Evolutionary conservation across 1,140 invertebrate species (phyloP).

Genomic region (Macrobrachium rosenbergii): DNA sequence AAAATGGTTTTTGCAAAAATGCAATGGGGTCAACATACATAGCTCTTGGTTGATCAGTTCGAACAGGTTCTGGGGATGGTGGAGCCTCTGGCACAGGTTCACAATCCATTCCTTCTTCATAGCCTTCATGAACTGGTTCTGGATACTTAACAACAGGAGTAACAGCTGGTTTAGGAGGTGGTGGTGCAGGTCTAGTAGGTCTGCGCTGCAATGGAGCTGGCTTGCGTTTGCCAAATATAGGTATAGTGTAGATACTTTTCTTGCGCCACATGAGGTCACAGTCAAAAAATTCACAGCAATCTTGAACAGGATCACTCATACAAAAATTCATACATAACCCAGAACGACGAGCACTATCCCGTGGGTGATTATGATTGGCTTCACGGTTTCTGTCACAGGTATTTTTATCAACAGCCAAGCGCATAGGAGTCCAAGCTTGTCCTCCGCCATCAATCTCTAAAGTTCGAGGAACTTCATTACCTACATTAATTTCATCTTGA

Average conservation of each 20-base stretch:
- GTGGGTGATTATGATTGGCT: not conserved
- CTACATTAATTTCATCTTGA: constrained; percentile 5
- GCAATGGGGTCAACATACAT: constrained; percentile 66
- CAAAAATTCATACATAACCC: constrained; percentile 66
- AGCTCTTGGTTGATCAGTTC: constrained; percentile 60
- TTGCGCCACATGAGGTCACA: constrained; percentile 66
- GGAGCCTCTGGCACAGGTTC: constrained; percentile 65
- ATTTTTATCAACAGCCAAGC: constrained; percentile 22
- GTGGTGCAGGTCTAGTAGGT: constrained; percentile 64
- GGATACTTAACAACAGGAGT: constrained; percentile 52
- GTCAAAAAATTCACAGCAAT: constrained; percentile 66
- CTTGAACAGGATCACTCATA: constrained; percentile 66
- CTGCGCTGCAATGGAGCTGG: constrained; percentile 53
- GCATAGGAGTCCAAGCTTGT: constrained; percentile 53
- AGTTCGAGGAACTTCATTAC: not conserved
- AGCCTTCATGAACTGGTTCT: constrained; percentile 56
- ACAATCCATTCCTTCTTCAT: constrained; percentile 61
- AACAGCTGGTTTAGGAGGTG: constrained; percentile 57
- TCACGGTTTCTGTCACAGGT: not conserved
- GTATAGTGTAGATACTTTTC: constrained; percentile 64
- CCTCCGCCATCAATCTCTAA: constrained; percentile 39
- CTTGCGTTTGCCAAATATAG: constrained; percentile 61
- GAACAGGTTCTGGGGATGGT: constrained; percentile 65
- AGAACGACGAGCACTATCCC: not conserved
- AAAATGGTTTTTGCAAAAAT: constrained; percentile 66